phyloP scores from a whole-genome alignment of 2,797 vertebrate species.

The Dermochelys coriacea region DNA sequence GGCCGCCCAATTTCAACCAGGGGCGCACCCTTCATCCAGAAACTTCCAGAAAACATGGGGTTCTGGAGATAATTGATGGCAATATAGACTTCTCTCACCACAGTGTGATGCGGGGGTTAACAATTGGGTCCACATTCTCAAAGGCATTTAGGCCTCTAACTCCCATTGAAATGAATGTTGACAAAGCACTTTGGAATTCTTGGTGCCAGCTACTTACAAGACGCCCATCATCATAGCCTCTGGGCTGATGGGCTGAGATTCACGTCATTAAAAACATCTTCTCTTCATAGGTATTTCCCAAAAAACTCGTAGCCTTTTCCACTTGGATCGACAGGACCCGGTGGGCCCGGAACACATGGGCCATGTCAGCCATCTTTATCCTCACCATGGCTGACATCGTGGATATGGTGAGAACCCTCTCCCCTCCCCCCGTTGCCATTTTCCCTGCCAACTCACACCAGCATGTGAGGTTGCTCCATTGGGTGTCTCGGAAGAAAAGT shows the following conservation, averaged over 20 bases:
- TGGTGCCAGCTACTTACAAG: background rate
- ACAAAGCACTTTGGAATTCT: background rate
- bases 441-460: background rate
- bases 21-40: background rate
- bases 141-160: background rate
- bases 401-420: conserved; percentile 88
- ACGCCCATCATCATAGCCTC: background rate
- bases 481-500: background rate
- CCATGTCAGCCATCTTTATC: conserved; percentile 94
- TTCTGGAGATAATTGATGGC: background rate
- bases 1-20: background rate
- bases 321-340: conserved; percentile 95
- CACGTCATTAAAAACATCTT: background rate
- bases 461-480: background rate
- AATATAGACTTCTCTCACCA: background rate
- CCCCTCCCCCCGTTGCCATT: background rate
- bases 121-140: too few relatives aligned
- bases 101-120: background rate
- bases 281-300: conserved; percentile 87
- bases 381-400: conserved; percentile 92
- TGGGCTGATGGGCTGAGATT: fast-evolving
- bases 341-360: conserved; percentile 97
- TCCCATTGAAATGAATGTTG: background rate
- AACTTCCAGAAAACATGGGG: background rate
- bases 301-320: conserved; percentile 93